Evolutionary conservation across 2,888 invertebrate genomes (phyloP), one percentile per base, ranked within the genome.

Genomic region (Brenthis hecate): DNA sequence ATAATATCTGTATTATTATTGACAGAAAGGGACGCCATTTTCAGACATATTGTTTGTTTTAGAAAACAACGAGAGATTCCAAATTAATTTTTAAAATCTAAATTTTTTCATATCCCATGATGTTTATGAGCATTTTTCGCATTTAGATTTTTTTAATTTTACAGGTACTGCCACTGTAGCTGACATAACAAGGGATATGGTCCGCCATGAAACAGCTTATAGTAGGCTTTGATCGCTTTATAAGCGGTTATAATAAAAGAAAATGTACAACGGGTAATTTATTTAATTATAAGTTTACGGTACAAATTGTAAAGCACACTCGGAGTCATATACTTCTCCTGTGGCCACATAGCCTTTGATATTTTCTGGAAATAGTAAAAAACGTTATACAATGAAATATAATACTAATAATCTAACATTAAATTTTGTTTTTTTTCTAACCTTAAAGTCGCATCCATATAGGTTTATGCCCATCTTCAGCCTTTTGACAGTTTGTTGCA

Each of bases 171-270:
- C 93, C 14, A 88, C 85, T 0, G 79, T 96, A 11, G 81, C 83
- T 4, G 95, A 96, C 73, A 94, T 97, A 28, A 94, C 93, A 11
- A 87, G 81, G 71, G 93, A 95, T 58, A 95, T 96, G 95, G 95
- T 97, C 11, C 94, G 94, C 0, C 96, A 96, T 80, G 94, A 96
- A 84, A 94, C 94, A 6, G 77, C 82, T 64, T 95, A 94, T 79
- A 83, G 91, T 76, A 93, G 90, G 79, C 80, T 94, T 28, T 73
- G 36, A 71, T 51, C 36, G 8, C 14, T n/a, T 32, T 13, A 32
- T 6, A 32, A 32, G 6, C 6, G n/a, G 13, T 3, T 19, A 13
- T 5, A 57, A 57, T 36, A 11, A 57, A 36, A 36, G 6, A 23
- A 19, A 16, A 47, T 43, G 13, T 58, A 16, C 19, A 6, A 48